Evolutionary conservation across 2,797 vertebrate species (phyloP).

Genomic region (Onychomys torridus): DNA sequence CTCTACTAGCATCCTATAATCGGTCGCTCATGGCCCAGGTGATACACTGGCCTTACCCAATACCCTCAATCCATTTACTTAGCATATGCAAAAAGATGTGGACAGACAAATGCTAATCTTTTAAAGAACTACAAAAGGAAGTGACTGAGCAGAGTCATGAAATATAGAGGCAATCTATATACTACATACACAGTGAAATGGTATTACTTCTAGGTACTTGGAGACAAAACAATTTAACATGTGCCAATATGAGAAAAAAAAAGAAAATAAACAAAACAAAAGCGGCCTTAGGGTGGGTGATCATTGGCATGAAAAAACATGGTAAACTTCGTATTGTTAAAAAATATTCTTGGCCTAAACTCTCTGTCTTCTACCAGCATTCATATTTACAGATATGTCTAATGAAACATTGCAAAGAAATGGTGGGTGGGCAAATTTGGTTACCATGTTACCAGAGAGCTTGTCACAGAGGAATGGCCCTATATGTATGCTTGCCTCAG

Average conservation of each 20-base stretch:
- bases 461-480: neutral
- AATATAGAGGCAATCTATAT: neutral
- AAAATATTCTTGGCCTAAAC: neutral
- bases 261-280: neutral
- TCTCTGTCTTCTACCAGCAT: neutral
- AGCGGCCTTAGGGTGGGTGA: neutral
- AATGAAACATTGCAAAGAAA: neutral
- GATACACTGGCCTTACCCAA: neutral
- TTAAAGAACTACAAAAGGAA: constrained; percentile 14
- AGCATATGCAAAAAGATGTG: neutral
- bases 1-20: neutral
- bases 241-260: neutral
- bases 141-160: neutral
- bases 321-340: neutral
- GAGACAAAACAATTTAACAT: neutral
- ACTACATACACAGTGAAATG: neutral
- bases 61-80: neutral
- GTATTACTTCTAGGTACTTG: neutral
- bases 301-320: neutral
- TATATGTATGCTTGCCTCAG: neutral
- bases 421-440: neutral
- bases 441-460: neutral
- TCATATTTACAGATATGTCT: constrained; percentile 24
- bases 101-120: neutral
- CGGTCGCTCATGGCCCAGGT: neutral